Percentiles rank a stretch among this genome's conserved stretches.
These are phyloP conservation scores for Temnopleurus reevesii DNA, from an alignment of 53 echinoderm and acorn worm genomes.

Conservation along the genomic window DNA sequence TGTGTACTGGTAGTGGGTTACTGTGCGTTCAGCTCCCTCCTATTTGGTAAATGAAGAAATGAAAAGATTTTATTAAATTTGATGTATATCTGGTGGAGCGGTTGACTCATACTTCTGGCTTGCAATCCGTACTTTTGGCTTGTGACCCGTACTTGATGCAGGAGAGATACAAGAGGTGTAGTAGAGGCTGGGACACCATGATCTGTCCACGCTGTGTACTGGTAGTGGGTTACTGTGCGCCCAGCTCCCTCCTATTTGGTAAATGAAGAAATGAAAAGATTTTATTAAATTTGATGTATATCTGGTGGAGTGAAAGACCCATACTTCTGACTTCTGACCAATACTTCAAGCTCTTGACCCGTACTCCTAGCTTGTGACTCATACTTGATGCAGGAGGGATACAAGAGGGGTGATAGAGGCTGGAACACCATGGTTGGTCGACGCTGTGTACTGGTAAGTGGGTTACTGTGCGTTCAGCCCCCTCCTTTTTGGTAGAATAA, in stretches of 20 bases:
- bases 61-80: too few species aligned
- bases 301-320: too few species aligned
- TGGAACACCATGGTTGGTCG: conserved; percentile 78
- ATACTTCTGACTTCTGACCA: too few species aligned
- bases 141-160: conserved; percentile 35
- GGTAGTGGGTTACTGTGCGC: conserved; percentile 62
- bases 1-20: conserved; percentile 64
- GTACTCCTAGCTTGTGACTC: conserved; percentile 19
- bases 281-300: too few species aligned
- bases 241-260: conserved; percentile 13
- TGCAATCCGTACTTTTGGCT: conserved; percentile 37
- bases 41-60: not conserved
- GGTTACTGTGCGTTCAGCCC: conserved; percentile 30
- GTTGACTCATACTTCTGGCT: too few species aligned
- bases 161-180: conserved; percentile 54
- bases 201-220: conserved; percentile 70
- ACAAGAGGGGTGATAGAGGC: conserved; percentile 52
- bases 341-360: too few species aligned
- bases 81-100: too few species aligned
- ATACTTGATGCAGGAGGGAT: conserved; percentile 54
- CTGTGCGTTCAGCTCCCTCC: conserved; percentile 40
- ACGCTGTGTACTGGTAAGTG: conserved; percentile 67
- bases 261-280: too few species aligned
- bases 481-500: not conserved
- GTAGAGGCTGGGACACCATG: conserved; percentile 69